Conservation (phyloP, 2,888 invertebrate species). For the Catonia carolina region DNA sequence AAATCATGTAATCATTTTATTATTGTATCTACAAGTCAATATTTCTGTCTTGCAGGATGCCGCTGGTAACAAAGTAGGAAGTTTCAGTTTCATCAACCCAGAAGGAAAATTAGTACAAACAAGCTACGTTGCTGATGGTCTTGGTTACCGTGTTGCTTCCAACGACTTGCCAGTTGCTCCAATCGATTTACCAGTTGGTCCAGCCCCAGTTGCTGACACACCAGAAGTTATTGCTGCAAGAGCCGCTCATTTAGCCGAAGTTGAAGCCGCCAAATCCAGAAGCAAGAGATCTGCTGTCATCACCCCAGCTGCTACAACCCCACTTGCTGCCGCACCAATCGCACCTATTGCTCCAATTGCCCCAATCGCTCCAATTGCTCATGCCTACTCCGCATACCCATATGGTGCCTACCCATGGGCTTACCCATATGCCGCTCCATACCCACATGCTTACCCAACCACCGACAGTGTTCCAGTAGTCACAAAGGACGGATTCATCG, state of each 20-base stretch:
- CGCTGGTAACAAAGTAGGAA: constrained; percentile 42
- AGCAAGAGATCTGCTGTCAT: constrained; percentile 6
- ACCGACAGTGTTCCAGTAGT: not conserved
- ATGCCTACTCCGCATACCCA: not conserved
- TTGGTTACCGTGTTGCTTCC: constrained; percentile 42
- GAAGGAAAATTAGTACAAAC: constrained; percentile 42
- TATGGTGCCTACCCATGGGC: not conserved
- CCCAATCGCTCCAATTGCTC: too few species aligned
- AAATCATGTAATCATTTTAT: too few species aligned
- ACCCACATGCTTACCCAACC: not conserved
- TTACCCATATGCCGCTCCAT: not conserved
- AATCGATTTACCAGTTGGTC: constrained; percentile 22
- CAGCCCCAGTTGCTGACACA: constrained; percentile 22
- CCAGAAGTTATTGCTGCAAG: constrained; percentile 28
- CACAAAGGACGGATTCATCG: not conserved
- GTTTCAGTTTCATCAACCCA: constrained; percentile 44
- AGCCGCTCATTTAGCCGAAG: constrained; percentile 25
- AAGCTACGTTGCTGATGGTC: constrained; percentile 43
- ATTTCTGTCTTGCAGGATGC: constrained; percentile 37
- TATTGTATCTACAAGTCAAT: too few species aligned
- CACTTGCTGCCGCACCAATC: not conserved
- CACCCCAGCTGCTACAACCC: too few species aligned
- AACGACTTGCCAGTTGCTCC: constrained; percentile 41
- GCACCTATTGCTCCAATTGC: too few species aligned
- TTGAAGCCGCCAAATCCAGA: constrained; percentile 3